A percentile compares a stretch with the other conserved stretches of the same genome.
Conservation (phyloP, 2,888 invertebrate species). For the Brachycybe producta region DNA sequence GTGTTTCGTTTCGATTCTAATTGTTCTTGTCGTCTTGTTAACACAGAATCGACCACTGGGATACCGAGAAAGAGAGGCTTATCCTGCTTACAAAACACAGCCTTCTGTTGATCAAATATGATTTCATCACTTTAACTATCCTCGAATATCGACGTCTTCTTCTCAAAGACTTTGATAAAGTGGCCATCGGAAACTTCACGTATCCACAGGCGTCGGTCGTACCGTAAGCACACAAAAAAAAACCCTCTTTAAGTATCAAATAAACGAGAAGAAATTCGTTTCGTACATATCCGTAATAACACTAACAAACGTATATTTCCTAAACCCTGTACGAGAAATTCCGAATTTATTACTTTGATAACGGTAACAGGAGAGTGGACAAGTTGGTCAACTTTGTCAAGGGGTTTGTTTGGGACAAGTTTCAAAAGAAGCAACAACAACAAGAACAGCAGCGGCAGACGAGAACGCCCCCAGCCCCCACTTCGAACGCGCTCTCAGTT, state of each 20-base stretch:
- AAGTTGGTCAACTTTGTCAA: slow-evolving; percentile 14
- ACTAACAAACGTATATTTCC: too few relatives aligned
- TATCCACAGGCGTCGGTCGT: slow-evolving; percentile 68
- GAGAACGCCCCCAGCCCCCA: not conserved
- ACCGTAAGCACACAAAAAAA: slow-evolving; percentile 78
- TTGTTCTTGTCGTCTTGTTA: slow-evolving; percentile 12
- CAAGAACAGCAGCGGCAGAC: too few relatives aligned
- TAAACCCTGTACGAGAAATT: too few relatives aligned
- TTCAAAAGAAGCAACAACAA: slow-evolving; percentile 1
- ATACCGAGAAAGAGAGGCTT: slow-evolving; percentile 68
- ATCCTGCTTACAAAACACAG: slow-evolving; percentile 58
- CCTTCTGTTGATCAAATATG: slow-evolving; percentile 63
- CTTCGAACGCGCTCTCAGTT: slow-evolving; percentile 8
- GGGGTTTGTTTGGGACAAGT: slow-evolving; percentile 11
- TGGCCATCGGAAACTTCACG: slow-evolving; percentile 61
- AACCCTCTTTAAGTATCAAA: too few relatives aligned
- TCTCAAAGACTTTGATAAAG: slow-evolving; percentile 53
- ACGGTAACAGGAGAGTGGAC: slow-evolving; percentile 13
- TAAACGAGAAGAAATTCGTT: not conserved
- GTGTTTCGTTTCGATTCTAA: not conserved
- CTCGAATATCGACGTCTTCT: slow-evolving; percentile 55
- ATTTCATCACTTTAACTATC: slow-evolving; percentile 66
- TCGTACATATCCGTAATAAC: too few relatives aligned
- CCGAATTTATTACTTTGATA: too few relatives aligned
- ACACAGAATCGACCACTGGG: slow-evolving; percentile 70